phyloP scores from a whole-genome alignment of 2,797 vertebrate species.

The Liasis olivaceus region DNA sequence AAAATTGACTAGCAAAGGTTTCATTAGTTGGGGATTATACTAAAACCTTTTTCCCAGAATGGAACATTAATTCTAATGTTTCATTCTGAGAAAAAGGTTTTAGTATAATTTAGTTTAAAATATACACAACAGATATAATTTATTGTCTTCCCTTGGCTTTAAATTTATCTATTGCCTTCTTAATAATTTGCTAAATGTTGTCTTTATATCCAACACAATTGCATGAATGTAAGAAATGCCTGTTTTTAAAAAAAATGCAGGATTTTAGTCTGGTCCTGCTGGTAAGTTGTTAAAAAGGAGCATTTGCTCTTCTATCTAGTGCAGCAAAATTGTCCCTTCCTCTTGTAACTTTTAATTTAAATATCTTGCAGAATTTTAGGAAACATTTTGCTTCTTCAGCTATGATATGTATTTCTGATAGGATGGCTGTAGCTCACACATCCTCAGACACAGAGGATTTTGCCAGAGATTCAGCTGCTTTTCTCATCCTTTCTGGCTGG shows the following conservation, averaged over 20 bases:
- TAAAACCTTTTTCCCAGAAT: constrained; percentile 78
- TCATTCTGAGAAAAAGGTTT: too few species aligned
- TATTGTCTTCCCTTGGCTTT: constrained; percentile 57
- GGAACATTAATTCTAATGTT: constrained; percentile 73
- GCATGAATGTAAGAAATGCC: constrained; percentile 26
- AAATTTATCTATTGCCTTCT: constrained; percentile 55
- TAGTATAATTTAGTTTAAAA: constrained; percentile 68
- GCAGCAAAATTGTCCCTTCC: not conserved
- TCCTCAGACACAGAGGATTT: not conserved
- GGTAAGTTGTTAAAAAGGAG: not conserved
- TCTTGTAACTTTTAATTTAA: not conserved
- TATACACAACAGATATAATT: constrained; percentile 72
- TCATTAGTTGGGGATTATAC: constrained; percentile 95
- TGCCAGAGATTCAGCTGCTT: too few species aligned
- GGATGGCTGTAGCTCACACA: not conserved
- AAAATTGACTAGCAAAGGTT: constrained; percentile 82
- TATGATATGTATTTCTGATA: too few species aligned
- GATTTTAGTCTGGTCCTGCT: not conserved
- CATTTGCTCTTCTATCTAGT: not conserved
- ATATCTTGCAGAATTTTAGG: not conserved
- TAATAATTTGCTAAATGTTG: constrained; percentile 49
- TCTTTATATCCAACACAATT: constrained; percentile 47
- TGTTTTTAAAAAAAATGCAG: not conserved
- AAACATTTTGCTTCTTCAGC: not conserved
- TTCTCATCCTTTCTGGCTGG: too few species aligned